Evolutionary conservation across 2,888 invertebrate genomes (phyloP).

Genomic region (Trichogramma dendrolimi): DNA sequence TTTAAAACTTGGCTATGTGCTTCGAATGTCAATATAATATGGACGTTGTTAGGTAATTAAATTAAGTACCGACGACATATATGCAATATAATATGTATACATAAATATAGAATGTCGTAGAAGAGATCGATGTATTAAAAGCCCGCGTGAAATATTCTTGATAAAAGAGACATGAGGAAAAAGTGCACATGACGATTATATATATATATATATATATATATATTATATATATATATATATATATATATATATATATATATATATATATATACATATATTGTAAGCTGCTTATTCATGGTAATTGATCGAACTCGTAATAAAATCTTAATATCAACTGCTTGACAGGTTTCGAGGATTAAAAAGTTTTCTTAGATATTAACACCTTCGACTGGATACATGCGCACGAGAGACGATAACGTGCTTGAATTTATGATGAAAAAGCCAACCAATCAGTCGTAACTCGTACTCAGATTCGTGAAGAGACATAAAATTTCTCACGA

Average conservation of each 20-base stretch:
- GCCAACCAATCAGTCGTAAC: too few relatives aligned
- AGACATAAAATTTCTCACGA: too few relatives aligned
- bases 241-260: conserved; percentile 26
- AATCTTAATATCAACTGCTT: conserved; percentile 36
- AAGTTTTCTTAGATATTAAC: conserved; percentile 24
- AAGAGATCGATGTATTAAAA: background rate
- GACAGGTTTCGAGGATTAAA: conserved; percentile 46
- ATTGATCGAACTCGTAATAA: conserved; percentile 49
- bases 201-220: conserved; percentile 25
- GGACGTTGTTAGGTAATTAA: too few relatives aligned
- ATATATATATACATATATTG: conserved; percentile 36
- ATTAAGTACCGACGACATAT: background rate
- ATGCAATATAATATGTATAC: too few relatives aligned
- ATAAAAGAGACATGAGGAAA: conserved; percentile 32
- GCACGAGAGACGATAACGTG: too few relatives aligned
- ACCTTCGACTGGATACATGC: conserved; percentile 7
- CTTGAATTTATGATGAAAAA: too few relatives aligned
- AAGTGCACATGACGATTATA: conserved; percentile 27
- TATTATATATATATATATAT: conserved; percentile 26
- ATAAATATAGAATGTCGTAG: too few relatives aligned
- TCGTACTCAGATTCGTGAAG: too few relatives aligned
- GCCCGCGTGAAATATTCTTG: background rate
- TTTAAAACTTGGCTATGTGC: too few relatives aligned
- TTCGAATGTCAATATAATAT: too few relatives aligned
- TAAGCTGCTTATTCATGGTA: conserved; percentile 49